These are phyloP conservation scores for Pristionchus entomophagus DNA, from an alignment of 2,888 invertebrate species.

Conservation along the genomic window DNA sequence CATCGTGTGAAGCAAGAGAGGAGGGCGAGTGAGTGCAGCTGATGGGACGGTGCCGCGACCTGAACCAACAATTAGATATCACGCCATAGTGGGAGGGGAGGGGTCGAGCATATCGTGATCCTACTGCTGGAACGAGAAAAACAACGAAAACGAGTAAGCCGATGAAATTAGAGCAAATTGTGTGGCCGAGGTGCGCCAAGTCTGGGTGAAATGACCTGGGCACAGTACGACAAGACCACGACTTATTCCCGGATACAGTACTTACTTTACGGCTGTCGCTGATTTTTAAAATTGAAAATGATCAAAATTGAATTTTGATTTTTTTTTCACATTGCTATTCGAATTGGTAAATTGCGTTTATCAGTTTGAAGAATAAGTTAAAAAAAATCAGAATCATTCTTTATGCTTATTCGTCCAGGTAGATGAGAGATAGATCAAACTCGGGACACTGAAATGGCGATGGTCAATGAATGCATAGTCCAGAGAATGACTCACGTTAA, in stretches of 20 bases:
- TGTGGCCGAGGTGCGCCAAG: neutral
- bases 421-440: too few species aligned
- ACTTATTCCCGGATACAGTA: neutral
- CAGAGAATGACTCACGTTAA: too few species aligned
- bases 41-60: neutral
- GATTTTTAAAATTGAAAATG: neutral
- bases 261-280: neutral
- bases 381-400: too few species aligned
- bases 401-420: too few species aligned
- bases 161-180: neutral
- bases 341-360: too few species aligned
- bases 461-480: too few species aligned
- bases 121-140: neutral
- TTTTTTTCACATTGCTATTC: neutral
- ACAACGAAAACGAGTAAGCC: neutral
- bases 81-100: neutral
- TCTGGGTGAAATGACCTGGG: neutral
- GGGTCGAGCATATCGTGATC: neutral
- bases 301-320: neutral
- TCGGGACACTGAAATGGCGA: too few species aligned
- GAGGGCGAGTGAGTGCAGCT: neutral
- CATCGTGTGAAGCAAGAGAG: conserved; percentile 3
- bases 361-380: too few species aligned
- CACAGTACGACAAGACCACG: neutral
- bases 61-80: neutral